Percentiles rank a stretch among this genome's conserved stretches.
Conservation (phyloP, 2,113 vertebrate genomes). For the Astur gentilis region DNA sequence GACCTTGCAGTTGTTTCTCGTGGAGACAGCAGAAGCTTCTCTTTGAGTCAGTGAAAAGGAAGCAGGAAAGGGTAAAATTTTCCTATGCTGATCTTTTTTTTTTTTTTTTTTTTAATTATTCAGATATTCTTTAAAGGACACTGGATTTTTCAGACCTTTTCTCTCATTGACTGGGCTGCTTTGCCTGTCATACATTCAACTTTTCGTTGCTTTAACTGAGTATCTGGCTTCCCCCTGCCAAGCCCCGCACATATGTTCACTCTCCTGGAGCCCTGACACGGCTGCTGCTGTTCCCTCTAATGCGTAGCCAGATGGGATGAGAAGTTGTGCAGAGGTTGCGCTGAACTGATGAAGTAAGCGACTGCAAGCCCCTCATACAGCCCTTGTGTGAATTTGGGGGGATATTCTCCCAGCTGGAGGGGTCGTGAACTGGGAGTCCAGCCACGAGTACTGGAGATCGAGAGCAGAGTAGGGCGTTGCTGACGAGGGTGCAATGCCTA, state of each 20-base stretch:
- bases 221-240: not conserved
- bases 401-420: not conserved
- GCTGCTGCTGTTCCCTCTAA: not conserved
- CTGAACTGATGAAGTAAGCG: not conserved
- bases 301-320: not conserved
- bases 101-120: not conserved
- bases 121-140: not conserved
- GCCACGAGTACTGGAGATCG: not conserved
- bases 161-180: not conserved
- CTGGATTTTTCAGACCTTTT: not conserved
- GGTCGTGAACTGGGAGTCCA: not conserved
- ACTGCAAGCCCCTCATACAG: not conserved
- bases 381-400: not conserved
- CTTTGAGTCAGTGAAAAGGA: not conserved
- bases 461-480: not conserved
- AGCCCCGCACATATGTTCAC: fast-evolving
- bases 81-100: not conserved
- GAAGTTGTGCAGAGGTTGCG: not conserved
- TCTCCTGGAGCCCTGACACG: not conserved
- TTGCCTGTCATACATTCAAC: not conserved
- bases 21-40: not conserved
- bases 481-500: not conserved
- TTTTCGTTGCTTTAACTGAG: not conserved
- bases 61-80: not conserved
- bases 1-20: not conserved